phyloP scores from a whole-genome alignment of 2,113 vertebrate genomes.

The Oreochromis niloticus region DNA sequence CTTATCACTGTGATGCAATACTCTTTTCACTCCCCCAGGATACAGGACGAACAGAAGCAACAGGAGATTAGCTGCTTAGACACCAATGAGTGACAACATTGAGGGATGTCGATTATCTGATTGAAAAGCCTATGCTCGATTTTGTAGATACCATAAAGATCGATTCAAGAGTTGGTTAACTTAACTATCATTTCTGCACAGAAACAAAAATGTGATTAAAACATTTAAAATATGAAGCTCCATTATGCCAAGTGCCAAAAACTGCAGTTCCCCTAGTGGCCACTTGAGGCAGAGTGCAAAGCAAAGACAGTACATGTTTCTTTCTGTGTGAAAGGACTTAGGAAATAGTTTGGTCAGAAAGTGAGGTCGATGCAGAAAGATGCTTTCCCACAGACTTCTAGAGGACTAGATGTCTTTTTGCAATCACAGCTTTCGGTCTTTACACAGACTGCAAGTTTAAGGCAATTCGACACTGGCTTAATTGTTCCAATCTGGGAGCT shows the following conservation, averaged over 20 bases:
- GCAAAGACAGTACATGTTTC: neutral
- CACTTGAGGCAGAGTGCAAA: neutral
- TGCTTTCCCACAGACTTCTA: neutral
- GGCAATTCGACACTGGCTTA: neutral
- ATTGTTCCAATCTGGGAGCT: neutral
- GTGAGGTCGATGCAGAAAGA: neutral
- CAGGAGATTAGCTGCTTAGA: neutral
- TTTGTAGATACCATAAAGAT: neutral
- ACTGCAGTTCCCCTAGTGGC: neutral
- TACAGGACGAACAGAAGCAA: neutral
- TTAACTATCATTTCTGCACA: neutral
- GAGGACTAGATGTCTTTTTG: neutral
- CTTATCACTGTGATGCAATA: neutral
- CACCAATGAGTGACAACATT: neutral
- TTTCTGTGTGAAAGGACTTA: neutral
- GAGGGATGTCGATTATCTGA: neutral
- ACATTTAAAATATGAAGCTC: neutral
- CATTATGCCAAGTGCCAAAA: neutral
- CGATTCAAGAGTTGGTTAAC: neutral
- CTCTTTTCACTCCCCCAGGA: neutral
- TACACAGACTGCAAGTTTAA: neutral
- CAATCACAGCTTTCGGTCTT: accelerated
- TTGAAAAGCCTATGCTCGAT: conserved; percentile 3
- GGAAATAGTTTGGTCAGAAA: neutral
- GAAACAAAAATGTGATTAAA: neutral